These are phyloP conservation scores for Microplitis demolitor DNA, from an alignment of 1,140 invertebrate species.

Conservation along the genomic window DNA sequence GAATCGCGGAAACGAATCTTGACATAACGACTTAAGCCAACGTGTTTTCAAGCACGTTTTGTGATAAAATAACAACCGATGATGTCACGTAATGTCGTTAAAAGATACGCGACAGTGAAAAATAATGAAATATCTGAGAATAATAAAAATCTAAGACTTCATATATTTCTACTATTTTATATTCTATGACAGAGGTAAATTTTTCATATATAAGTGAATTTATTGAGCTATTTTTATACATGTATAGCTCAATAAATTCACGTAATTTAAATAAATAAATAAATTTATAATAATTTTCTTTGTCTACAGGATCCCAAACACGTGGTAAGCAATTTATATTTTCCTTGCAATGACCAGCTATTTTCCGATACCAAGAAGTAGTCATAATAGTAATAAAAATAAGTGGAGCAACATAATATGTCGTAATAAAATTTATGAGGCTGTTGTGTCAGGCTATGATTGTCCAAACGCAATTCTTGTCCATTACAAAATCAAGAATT, in stretches of 20 bases:
- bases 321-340: too few species aligned
- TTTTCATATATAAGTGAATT: too few species aligned
- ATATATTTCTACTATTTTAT: background rate
- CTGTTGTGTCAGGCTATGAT: slow-evolving; percentile 60
- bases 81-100: slow-evolving; percentile 17
- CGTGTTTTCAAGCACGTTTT: slow-evolving; percentile 17
- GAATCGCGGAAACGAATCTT: background rate
- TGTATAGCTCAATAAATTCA: too few species aligned
- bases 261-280: too few species aligned
- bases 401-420: background rate
- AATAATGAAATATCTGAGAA: background rate
- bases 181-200: background rate
- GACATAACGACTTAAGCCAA: slow-evolving; percentile 17
- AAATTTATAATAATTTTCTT: too few species aligned
- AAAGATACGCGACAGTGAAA: background rate
- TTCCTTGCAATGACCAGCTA: too few species aligned
- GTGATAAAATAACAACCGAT: slow-evolving; percentile 12
- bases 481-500: slow-evolving; percentile 59
- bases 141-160: background rate
- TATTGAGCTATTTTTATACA: too few species aligned
- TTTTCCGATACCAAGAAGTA: too few species aligned
- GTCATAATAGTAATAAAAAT: too few species aligned
- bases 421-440: too few species aligned
- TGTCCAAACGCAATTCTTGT: slow-evolving; percentile 65
- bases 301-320: too few species aligned